A percentile compares a stretch with the other conserved stretches of the same genome.
phyloP scores from a whole-genome alignment of 2,888 invertebrate genomes.

The Gnatocerus cornutus region DNA sequence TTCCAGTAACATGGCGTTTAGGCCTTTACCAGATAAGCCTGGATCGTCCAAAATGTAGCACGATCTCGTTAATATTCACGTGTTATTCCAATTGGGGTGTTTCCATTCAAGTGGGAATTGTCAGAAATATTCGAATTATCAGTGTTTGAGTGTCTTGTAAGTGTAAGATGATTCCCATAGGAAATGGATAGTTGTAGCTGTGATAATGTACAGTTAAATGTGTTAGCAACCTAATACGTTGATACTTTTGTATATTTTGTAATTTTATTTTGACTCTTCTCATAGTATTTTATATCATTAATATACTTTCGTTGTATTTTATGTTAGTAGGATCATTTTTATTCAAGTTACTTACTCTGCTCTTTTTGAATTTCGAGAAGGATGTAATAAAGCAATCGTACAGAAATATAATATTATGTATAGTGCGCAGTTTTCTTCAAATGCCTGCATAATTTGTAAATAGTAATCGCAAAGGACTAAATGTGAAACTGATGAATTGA shows the following conservation, averaged over 20 bases:
- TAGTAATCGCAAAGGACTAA: too few relatives aligned
- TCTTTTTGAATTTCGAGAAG: slow-evolving; percentile 15
- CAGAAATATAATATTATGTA: slow-evolving; percentile 14
- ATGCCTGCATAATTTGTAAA: background rate
- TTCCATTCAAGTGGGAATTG: slow-evolving; percentile 28
- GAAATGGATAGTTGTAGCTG: slow-evolving; percentile 47
- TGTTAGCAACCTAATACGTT: slow-evolving; percentile 20
- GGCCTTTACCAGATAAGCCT: slow-evolving; percentile 82
- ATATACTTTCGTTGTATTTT: slow-evolving; percentile 40
- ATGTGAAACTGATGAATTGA: too few relatives aligned
- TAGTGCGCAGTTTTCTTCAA: background rate
- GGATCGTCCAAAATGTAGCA: slow-evolving; percentile 57
- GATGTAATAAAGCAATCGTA: slow-evolving; percentile 21
- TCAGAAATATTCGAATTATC: too few relatives aligned
- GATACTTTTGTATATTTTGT: slow-evolving; percentile 51
- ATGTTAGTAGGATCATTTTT: slow-evolving; percentile 30
- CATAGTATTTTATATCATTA: slow-evolving; percentile 48
- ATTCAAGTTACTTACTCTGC: slow-evolving; percentile 34
- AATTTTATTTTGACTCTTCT: slow-evolving; percentile 46
- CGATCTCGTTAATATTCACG: slow-evolving; percentile 31
- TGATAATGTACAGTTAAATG: slow-evolving; percentile 59
- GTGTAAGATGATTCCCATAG: slow-evolving; percentile 5
- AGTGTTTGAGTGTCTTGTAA: background rate
- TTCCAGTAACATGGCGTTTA: slow-evolving; percentile 77
- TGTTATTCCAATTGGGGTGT: slow-evolving; percentile 37